Evolutionary conservation across 2,888 invertebrate species (phyloP), one percentile per base, ranked within the genome.

Genomic region (Griposia aprilina): DNA sequence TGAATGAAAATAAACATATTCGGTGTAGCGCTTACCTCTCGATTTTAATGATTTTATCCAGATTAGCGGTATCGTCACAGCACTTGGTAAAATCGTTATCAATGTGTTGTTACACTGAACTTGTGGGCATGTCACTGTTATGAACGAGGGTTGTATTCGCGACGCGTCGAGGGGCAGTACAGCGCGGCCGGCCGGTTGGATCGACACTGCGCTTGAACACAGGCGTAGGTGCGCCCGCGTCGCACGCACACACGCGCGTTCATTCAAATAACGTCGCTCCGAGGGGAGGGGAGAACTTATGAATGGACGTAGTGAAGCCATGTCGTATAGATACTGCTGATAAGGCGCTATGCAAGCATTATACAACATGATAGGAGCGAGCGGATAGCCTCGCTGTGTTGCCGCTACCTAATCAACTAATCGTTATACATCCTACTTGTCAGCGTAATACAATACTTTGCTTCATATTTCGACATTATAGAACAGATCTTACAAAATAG

Each of bases 271-370:
- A 80, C 86, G 87, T 78, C 73, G 81, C 2, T 69, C 84, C 45
- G 17, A 30, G 57, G 90, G 94, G 94, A 83, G 95, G 96, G 96
- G 95, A 87, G 93, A 88, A 92, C 92, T 96, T 93, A 97, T 97
- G 97, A 97, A 97, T 97, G 97, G 95, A 96, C 96, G 96, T 97
- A 96, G 96, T 96, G 96, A 91, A 92, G 91, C 89, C 83, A 83
- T 90, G 90, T 91, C 92, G 94, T 93, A 92, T 91, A 95, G 96
- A 96, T 96, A 96, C 91, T 93, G 92, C 93, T 96, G 96, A 96
- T 96, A 96, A 96, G 92, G 90, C 92, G 91, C 91, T 92, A 88
- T 90, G 93, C 93, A 90, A 92, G 92, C 93, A 93, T 93, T 94
- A 94, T 93, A 93, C 93, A 93, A 93, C 89, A 90, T 89, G 93